Evolutionary conservation across 2,888 invertebrate genomes (phyloP), one percentile per base, ranked within the genome.

Genomic region (Ophioninae sp.): DNA sequence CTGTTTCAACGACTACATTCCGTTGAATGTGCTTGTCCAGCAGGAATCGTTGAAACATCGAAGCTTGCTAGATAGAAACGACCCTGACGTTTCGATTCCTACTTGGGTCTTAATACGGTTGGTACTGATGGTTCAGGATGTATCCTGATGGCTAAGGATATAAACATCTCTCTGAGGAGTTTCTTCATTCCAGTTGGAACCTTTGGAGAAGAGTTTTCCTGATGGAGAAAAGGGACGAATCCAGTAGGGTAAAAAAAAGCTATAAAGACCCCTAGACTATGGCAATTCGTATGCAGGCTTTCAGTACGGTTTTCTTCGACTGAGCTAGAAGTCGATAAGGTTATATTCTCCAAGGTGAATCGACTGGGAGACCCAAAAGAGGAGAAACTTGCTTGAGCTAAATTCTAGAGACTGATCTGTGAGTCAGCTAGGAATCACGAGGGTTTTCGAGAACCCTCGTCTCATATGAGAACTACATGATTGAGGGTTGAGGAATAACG

Each of bases 401-500:
- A 20, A 68, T 65, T 56, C 71, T 71, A 79, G 76, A 80, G 77
- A 74, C 74, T 59, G 17, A 59, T 22, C 37, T 59, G 41, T 73
- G 61, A 73, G 72, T 73, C 59, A 69, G 44, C 59, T 61, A 77
- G 71, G 51, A 41, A 44, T 74, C 63, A 41, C 59, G 80, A 37
- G 79, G 67, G 65, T 65, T 56, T n/a, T 22, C 23, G 20, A 74
- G 64, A 65, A 71, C 20, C 17, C 37, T 58, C 37, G 77, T 51
- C 79, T 82, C 79, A 86, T 85, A 86, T 86, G 86, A 83, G 86
- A 79, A 68, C 79, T 81, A 20, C 59, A 83, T 85, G 82, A 86
- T 71, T 30, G 78, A 64, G 79, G 87, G 85, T 84, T 78, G 84
- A 81, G 81, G 85, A 84, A 76, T 83, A 84, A 76, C 39, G 84